These are phyloP conservation scores for Poecilia velifera DNA, from an alignment of 2,797 vertebrate species.

Conservation along the genomic window DNA sequence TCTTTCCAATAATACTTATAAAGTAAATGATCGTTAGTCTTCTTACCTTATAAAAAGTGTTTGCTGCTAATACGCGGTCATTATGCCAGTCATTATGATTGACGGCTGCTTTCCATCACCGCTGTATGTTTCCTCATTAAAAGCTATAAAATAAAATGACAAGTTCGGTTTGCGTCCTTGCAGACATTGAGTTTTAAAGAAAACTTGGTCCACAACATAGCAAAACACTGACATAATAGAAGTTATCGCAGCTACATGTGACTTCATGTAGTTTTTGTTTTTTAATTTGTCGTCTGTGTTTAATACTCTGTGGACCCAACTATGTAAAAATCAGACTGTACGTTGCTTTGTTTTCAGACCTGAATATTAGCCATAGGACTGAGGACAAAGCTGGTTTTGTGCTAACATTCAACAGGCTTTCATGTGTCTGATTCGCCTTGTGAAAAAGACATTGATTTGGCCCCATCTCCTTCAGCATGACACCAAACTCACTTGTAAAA, in stretches of 20 bases:
- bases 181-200: not conserved
- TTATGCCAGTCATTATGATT: not conserved
- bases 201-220: too few species aligned
- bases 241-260: not conserved
- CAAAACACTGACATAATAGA: not conserved
- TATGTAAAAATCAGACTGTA: not conserved
- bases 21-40: too few species aligned
- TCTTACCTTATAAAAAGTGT: too few species aligned
- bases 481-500: constrained; percentile 1
- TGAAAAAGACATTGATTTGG: constrained; percentile 1
- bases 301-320: not conserved
- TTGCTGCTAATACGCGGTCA: too few species aligned
- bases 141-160: too few species aligned
- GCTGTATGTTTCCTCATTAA: too few species aligned
- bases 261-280: not conserved
- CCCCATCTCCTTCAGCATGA: not conserved
- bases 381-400: not conserved
- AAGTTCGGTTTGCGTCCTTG: not conserved
- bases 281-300: not conserved
- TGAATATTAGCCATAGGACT: not conserved
- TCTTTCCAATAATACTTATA: too few species aligned
- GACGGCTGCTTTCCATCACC: too few species aligned
- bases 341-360: not conserved
- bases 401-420: constrained; percentile 1
- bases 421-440: not conserved